Base-by-base conservation (phyloP, 2,797 vertebrate species). In the Oreochromis grahami region DNA sequence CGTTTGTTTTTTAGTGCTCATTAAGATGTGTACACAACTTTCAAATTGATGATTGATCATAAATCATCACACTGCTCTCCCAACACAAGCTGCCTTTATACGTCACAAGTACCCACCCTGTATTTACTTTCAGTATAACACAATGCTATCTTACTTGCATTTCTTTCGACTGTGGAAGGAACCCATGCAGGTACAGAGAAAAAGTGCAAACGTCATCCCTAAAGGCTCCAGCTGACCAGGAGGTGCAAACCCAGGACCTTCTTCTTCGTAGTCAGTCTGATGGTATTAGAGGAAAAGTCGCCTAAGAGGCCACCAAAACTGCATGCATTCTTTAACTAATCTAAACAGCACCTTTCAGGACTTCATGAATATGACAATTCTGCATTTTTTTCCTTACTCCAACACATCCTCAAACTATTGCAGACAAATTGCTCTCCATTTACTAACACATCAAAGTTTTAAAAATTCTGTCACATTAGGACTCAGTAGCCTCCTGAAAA, bases 31-130 rank as follows among this genome's bases (percentile, higher is more conserved):
- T 19, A 34, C 56, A 34, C 19, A 7, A 60, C 34, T 19, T 60
- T 34, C 29, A 12, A 60, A 7, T 60, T 34, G 29, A 60, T 34
- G 56, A n/a, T 34, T 12, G 56, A 60, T 34, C 29, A 3, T 4
- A 60, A 60, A 60, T 34, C 17, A 34, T 60, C 29, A 60, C 15
- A 60, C 56, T 60, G 29, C 29, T 60, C 56, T 60, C 2, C 29
- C 3, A 60, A 60, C 17, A 60, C 17, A 34, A 60, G 56, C 56
- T 7, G 29, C 17, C 29, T 34, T 60, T 36, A 36, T 36, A 36
- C 0, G 0, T 60, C 17, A 36, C 0, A 60, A n/a, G 32, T 36
- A n/a, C 32, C 32, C 2, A 63, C 0, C 58, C 58, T n/a, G 17
- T 10, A 63, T 63, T 63, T 32, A 58, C 8, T 58, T 63, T 63